Evolutionary conservation across 2,113 vertebrate genomes (phyloP).

Genomic region (Corythornis cristatus): DNA sequence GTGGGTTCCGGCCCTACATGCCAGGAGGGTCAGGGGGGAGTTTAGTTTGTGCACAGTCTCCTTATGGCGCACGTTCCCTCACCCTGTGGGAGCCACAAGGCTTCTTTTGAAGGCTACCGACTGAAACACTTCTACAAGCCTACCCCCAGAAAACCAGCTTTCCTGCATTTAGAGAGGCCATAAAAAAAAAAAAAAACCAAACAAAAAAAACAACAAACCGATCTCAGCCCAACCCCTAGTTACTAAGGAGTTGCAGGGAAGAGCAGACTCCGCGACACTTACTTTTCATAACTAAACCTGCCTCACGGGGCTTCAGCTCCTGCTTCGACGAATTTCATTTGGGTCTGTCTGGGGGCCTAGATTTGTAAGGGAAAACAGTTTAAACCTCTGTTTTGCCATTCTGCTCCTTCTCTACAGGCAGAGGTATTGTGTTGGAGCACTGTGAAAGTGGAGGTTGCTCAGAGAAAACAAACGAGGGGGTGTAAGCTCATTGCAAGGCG

Average conservation of each 20-base stretch:
- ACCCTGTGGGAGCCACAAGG: accelerated
- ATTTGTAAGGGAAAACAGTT: conserved; percentile 17
- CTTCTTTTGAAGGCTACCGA: background rate
- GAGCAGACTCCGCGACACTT: background rate
- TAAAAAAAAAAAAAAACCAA: background rate
- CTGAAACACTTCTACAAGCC: background rate
- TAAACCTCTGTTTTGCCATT: background rate
- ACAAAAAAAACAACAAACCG: too few relatives aligned
- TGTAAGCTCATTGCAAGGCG: background rate
- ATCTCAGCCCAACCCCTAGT: background rate
- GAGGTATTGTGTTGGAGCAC: background rate
- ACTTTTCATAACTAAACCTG: background rate
- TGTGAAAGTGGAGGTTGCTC: background rate
- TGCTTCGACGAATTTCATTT: background rate
- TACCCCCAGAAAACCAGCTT: background rate
- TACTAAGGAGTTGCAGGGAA: background rate
- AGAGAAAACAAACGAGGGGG: conserved; percentile 26
- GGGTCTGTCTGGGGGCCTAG: background rate
- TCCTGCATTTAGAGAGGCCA: background rate
- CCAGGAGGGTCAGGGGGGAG: too few relatives aligned
- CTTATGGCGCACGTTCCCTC: accelerated
- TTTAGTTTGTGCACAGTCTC: background rate
- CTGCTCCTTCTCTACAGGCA: background rate
- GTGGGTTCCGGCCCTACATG: background rate
- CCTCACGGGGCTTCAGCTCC: background rate